phyloP scores from a whole-genome alignment of 2,113 vertebrate genomes.

The Serilophus lunatus region DNA sequence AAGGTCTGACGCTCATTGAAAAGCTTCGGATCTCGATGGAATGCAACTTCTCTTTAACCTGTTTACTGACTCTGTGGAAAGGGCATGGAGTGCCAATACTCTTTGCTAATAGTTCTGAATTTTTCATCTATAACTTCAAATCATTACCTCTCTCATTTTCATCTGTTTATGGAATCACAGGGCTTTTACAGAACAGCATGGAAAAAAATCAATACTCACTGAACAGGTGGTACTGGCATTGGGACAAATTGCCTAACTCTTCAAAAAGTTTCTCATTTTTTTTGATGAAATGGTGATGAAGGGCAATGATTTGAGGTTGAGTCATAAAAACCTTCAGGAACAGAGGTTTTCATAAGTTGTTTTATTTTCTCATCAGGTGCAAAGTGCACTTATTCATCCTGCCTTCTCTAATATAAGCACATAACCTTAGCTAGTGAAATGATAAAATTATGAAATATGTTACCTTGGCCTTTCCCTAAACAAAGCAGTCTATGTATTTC shows the following conservation, averaged over 20 bases:
- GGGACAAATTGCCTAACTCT: not conserved
- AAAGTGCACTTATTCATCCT: not conserved
- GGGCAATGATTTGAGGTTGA: not conserved
- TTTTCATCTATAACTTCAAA: not conserved
- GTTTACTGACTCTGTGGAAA: not conserved
- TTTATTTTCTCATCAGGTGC: not conserved
- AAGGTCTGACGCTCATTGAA: not conserved
- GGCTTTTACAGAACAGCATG: not conserved
- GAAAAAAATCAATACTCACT: not conserved
- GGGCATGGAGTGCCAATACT: not conserved
- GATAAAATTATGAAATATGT: not conserved
- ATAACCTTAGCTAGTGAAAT: not conserved
- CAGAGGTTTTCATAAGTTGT: not conserved
- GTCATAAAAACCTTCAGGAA: not conserved
- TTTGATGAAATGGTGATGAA: not conserved
- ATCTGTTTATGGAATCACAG: not conserved
- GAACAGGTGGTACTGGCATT: not conserved
- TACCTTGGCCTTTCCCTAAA: slow-evolving; percentile 9
- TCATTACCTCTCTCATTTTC: not conserved
- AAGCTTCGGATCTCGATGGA: not conserved
- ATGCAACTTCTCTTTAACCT: not conserved
- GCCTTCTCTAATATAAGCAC: not conserved
- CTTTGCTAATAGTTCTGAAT: not conserved
- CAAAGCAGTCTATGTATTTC: not conserved
- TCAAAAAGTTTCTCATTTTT: not conserved